Evolutionary conservation across 2,888 invertebrate genomes (phyloP), one percentile per base, ranked within the genome.

Genomic region (Megamerina dolium): DNA sequence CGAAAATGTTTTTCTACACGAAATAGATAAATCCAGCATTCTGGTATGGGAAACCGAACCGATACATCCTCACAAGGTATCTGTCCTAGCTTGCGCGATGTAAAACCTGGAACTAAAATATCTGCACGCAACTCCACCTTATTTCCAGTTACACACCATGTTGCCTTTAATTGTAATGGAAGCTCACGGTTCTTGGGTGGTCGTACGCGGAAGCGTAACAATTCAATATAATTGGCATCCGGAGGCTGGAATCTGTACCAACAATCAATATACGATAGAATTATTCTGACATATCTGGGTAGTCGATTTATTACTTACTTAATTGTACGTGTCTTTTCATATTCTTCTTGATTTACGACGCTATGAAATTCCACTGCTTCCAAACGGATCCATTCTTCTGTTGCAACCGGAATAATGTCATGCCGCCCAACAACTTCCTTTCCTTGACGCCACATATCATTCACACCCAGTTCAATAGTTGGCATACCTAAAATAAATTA

Each of bases 21-120:
- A 76, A 99, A 99, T 64, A 97, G 77, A 73, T 99, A 99, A 64
- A 99, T 96, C 99, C 99, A 99, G 66, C 92, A 90, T 74, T 99
- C 97, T 16, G 99, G 99, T 60, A 99, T 92, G 12, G 97, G 97
- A 72, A 99, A 90, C 42, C 91, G 79, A 43, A 99, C 86, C 71
- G 88, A 85, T 21, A 99, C 96, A 74, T 99, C 96, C 74, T 96
- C 94, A 74, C 95, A 96, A 21, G 95, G 95, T 57, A 92, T 87
- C 74, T 96, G 95, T 1, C 95, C 93, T 52, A 94, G 78, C 73
- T 93, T 92, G 58, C 95, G 83, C 44, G 94, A 94, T 41, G 94
- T 90, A 72, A 95, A 97, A 27, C 95, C 96, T 2, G 97, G 96
- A 41, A 99, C 96, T 64, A 97, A 76, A 54, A 93, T 87, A 72